Evolutionary conservation across 2,888 invertebrate genomes (phyloP).

Genomic region (Acleris holmiana): DNA sequence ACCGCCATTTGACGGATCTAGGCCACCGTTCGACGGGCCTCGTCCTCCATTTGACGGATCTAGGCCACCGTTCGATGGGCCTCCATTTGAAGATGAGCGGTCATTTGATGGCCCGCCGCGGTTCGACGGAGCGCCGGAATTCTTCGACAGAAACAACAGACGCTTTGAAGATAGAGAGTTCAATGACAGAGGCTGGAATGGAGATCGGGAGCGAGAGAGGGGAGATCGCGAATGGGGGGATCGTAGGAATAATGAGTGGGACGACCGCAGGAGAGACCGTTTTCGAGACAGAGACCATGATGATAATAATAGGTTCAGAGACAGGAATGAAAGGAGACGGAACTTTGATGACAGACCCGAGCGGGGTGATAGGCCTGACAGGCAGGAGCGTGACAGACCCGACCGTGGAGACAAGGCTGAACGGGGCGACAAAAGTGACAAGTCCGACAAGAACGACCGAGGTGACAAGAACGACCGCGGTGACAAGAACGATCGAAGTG

Average conservation of each 20-base stretch:
- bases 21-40: conserved; percentile 42
- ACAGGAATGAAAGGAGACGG: conserved; percentile 54
- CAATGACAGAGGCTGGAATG: conserved; percentile 68
- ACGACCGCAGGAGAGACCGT: conserved; percentile 61
- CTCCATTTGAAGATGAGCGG: conserved; percentile 42
- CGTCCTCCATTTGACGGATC: conserved; percentile 47
- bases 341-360: conserved; percentile 54
- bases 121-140: conserved; percentile 68
- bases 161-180: conserved; percentile 74
- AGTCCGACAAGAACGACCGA: no score
- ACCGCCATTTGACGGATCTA: conserved; percentile 47
- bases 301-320: conserved; percentile 48
- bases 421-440: no score
- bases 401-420: conserved; percentile 18
- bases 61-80: conserved; percentile 42
- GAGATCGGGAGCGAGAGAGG: conserved; percentile 58
- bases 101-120: conserved; percentile 46
- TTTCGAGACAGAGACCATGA: conserved; percentile 53
- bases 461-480: no score
- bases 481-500: no score
- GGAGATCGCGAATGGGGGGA: conserved; percentile 40
- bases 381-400: conserved; percentile 24
- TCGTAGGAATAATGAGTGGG: conserved; percentile 59
- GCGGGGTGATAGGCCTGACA: conserved; percentile 7
- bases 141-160: conserved; percentile 70